Evolutionary conservation across 2,797 vertebrate genomes (phyloP).

Genomic region (Pseudomugil tenellus): DNA sequence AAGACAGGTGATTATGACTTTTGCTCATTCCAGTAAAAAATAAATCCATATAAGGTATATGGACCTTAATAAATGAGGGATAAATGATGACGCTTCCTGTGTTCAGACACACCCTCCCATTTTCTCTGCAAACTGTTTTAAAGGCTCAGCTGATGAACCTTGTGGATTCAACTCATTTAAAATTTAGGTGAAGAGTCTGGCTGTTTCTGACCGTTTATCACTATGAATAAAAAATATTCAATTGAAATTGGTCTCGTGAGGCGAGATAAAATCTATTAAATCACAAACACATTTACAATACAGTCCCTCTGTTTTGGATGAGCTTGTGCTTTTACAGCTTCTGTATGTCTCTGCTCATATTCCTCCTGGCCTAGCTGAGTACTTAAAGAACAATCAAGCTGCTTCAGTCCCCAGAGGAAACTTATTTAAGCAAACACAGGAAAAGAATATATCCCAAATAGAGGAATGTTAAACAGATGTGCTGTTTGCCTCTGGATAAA

Average conservation of each 20-base stretch:
- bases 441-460: constrained; percentile 64
- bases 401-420: constrained; percentile 44
- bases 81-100: no score
- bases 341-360: constrained; percentile 18
- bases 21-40: accelerated
- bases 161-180: neutral
- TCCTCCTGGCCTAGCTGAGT: constrained; percentile 36
- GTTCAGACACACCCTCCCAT: no score
- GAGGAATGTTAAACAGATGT: constrained; percentile 66
- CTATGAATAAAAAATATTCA: neutral
- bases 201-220: neutral
- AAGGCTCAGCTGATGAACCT: neutral
- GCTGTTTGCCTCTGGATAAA: constrained; percentile 48
- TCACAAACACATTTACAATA: neutral
- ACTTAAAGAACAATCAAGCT: constrained; percentile 42
- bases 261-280: neutral
- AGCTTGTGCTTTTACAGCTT: constrained; percentile 15
- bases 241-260: neutral
- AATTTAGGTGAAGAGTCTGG: neutral
- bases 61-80: neutral
- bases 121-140: neutral
- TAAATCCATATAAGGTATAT: neutral
- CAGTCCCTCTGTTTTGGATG: neutral
- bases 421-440: constrained; percentile 71
- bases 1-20: neutral